phyloP scores from a whole-genome alignment of 2,888 invertebrate species.

The Danaus chrysippus region DNA sequence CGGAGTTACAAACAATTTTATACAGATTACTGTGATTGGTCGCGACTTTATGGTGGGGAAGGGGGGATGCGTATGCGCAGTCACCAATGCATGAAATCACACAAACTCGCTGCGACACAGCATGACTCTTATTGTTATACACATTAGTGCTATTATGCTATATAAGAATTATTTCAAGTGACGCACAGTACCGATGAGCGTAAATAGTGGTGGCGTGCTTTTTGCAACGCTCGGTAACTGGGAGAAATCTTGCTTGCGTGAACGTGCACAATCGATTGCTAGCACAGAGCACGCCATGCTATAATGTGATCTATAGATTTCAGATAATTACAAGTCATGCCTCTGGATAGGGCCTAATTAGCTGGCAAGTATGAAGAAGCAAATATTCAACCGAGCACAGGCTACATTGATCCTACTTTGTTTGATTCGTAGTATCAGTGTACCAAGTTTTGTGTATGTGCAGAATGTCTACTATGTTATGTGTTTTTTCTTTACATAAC shows the following conservation, averaged over 20 bases:
- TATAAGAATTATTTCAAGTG: constrained; percentile 3
- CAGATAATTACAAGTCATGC: constrained; percentile 49
- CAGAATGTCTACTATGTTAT: background rate
- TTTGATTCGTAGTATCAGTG: background rate
- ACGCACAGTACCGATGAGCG: constrained; percentile 19
- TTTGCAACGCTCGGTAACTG: constrained; percentile 45
- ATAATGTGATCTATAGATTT: constrained; percentile 46
- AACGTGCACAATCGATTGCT: constrained; percentile 41
- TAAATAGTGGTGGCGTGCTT: constrained; percentile 44
- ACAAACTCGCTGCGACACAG: background rate
- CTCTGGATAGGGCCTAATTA: constrained; percentile 37
- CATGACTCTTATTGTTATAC: background rate
- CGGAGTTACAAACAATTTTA: constrained; percentile 57
- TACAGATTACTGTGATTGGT: constrained; percentile 65
- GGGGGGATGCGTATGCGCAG: constrained; percentile 39
- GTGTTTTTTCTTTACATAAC: background rate
- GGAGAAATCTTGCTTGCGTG: constrained; percentile 49
- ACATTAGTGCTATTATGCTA: constrained; percentile 9
- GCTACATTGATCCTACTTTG: background rate
- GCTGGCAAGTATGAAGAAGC: constrained; percentile 37
- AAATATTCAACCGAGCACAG: constrained; percentile 4
- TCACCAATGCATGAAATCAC: constrained; percentile 41
- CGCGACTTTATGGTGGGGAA: constrained; percentile 40
- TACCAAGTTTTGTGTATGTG: background rate
- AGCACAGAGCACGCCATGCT: constrained; percentile 39